phyloP scores from a whole-genome alignment of 2,113 vertebrate species.

The Aegithalos caudatus region DNA sequence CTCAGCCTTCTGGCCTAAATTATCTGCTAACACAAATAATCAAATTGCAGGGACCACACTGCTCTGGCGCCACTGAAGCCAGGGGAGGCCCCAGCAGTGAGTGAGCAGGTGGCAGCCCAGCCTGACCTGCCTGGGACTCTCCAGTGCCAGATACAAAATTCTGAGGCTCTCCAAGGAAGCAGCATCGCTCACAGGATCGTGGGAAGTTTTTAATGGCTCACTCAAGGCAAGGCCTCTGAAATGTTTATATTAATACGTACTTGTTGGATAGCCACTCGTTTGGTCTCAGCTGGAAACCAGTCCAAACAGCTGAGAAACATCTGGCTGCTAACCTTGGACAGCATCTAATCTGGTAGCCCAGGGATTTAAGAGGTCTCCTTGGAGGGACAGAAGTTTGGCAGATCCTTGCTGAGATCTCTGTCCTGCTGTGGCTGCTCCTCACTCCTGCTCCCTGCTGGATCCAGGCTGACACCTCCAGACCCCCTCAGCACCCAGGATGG shows the following conservation, averaged over 20 bases:
- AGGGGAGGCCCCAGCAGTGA: slow-evolving; percentile 2
- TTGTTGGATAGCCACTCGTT: slow-evolving; percentile 54
- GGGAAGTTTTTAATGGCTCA: slow-evolving; percentile 72
- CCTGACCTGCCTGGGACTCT: slow-evolving; percentile 10
- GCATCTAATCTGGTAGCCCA: slow-evolving; percentile 66
- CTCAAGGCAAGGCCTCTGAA: slow-evolving; percentile 40
- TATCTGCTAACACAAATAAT: slow-evolving; percentile 81
- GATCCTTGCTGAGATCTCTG: background rate
- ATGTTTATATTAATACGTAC: slow-evolving; percentile 65
- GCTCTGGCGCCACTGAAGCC: slow-evolving; percentile 49
- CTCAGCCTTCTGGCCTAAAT: slow-evolving; percentile 73
- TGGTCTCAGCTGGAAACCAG: slow-evolving; percentile 59
- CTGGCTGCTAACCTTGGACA: slow-evolving; percentile 70
- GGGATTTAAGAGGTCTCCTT: slow-evolving; percentile 46
- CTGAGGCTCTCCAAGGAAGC: slow-evolving; percentile 54
- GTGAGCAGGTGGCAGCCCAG: slow-evolving; percentile 60
- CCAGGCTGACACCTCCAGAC: background rate
- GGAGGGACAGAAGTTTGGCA: slow-evolving; percentile 55
- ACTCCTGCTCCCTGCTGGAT: background rate
- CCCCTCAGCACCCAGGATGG: background rate
- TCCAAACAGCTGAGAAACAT: slow-evolving; percentile 73
- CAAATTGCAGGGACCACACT: slow-evolving; percentile 68
- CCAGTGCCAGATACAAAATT: background rate
- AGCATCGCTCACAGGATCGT: slow-evolving; percentile 39
- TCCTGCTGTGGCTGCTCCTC: background rate